These are phyloP conservation scores for Asbolus verrucosus DNA, from an alignment of 1,140 invertebrate species.

Conservation along the genomic window DNA sequence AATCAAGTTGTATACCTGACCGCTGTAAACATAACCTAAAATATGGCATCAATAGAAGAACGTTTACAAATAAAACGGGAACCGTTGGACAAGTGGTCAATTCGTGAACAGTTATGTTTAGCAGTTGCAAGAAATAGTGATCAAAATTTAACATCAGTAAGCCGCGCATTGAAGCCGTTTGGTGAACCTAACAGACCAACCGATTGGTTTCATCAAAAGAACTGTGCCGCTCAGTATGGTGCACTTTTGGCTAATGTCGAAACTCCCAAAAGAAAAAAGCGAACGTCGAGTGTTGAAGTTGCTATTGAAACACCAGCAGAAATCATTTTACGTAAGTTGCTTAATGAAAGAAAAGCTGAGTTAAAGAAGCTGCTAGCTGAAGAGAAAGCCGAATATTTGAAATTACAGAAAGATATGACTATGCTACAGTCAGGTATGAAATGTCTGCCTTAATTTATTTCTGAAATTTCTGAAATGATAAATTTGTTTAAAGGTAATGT, in stretches of 20 bases:
- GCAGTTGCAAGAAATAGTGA: conserved; percentile 91
- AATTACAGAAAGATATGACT: conserved; percentile 75
- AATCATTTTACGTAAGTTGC: conserved; percentile 82
- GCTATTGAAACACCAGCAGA: conserved; percentile 81
- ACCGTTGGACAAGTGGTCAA: conserved; percentile 85
- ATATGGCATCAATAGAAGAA: conserved; percentile 72
- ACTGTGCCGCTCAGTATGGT: conserved; percentile 91
- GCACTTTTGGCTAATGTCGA: conserved; percentile 86
- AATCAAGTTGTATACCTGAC: too few relatives aligned
- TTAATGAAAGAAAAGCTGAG: conserved; percentile 81
- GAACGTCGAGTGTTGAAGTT: conserved; percentile 71
- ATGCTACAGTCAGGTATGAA: conserved; percentile 67
- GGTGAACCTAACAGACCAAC: conserved; percentile 80
- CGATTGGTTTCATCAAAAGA: conserved; percentile 94
- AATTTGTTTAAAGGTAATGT: conserved; percentile 64
- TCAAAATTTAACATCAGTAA: conserved; percentile 95
- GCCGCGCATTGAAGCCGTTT: conserved; percentile 78
- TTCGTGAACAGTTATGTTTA: conserved; percentile 84
- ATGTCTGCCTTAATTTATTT: conserved; percentile 37
- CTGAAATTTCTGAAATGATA: not conserved
- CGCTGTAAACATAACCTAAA: conserved; percentile 21
- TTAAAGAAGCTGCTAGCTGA: conserved; percentile 77
- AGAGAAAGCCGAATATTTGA: conserved; percentile 78
- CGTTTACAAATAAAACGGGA: conserved; percentile 76
- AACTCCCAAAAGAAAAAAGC: conserved; percentile 88